Base-by-base conservation (phyloP, 2,797 vertebrate species). In the Poeciliopsis turneri region DNA sequence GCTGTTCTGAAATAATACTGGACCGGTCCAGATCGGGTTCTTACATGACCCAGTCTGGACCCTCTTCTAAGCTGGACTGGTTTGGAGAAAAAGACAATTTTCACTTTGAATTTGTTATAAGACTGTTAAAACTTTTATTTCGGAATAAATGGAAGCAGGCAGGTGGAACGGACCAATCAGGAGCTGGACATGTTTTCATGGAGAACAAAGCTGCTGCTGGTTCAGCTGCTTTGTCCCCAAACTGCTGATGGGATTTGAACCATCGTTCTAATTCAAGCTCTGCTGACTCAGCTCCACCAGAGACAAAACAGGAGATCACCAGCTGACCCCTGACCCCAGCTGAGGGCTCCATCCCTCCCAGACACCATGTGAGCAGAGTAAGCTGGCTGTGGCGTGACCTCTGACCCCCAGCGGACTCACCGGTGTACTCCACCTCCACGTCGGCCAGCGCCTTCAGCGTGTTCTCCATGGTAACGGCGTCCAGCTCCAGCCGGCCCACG, bases 371-470 rank as follows among this genome's bases (percentile, higher is more conserved):
- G 51, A 25, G 8, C 49, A 51, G 18, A 53, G 49, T 2, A 53
- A n/a, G 3, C 23, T 25, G 51, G 51, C 25, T 25, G 20, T 53
- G 51, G 23, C 3, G 51, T 25, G 47, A 49, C 23, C 51, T 25
- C 51, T 55, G 51, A 55, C 51, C 47, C 47, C 47, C 23, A 25
- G 51, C 1, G 9, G 7, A 25, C 91, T 20, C 49, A 98, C 98
- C 98, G 0, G 97, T 97, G 86, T 99, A 99, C 0, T 97, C 95
- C 46, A 97, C 97, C 87, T 99, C 98, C 78, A 97, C 97, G 0
- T 97, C 97, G 0, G 98, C 97, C 51, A 99, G 94, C 0, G 95
- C 96, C 89, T 98, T 97, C 59, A 99, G 94, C 0, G 97, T 98
- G 92, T 96, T 99, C 66, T 97, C 95, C 0, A 96, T 97, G 77